phyloP scores from a whole-genome alignment of 2,888 invertebrate species.

The Drosophila nigricruria region DNA sequence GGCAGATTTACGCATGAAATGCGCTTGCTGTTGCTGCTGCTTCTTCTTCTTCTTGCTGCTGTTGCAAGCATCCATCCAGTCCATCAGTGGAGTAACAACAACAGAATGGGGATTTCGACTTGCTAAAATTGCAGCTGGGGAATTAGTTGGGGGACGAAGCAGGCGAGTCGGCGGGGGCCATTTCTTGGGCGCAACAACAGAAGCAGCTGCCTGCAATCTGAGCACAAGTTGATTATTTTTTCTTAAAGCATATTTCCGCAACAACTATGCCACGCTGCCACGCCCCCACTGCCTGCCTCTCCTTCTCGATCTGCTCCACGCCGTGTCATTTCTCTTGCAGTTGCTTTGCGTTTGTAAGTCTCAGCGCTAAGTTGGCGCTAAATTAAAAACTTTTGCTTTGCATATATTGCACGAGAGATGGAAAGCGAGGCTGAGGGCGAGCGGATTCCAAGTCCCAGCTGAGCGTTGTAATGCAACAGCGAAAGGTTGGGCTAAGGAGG shows the following conservation, averaged over 20 bases:
- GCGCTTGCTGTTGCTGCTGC: conserved; percentile 35
- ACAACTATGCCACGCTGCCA: conserved; percentile 19
- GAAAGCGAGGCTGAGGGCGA: background rate
- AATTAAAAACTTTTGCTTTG: conserved; percentile 80
- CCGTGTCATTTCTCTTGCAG: conserved; percentile 64
- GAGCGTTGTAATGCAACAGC: conserved; percentile 57
- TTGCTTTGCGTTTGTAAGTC: conserved; percentile 73
- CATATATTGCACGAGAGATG: conserved; percentile 68
- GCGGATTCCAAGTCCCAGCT: conserved; percentile 31
- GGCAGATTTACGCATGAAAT: conserved; percentile 60
- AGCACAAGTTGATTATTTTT: conserved; percentile 73
- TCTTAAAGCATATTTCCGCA: conserved; percentile 75
- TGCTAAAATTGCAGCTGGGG: conserved; percentile 33
- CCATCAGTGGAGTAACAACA: conserved; percentile 12
- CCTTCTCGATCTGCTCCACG: background rate
- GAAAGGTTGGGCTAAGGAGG: background rate
- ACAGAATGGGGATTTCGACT: background rate
- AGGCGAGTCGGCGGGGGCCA: conserved; percentile 28
- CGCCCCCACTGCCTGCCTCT: no score
- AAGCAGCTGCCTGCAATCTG: conserved; percentile 33
- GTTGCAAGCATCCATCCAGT: conserved; percentile 21
- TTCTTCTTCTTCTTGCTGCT: background rate
- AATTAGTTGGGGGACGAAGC: conserved; percentile 32
- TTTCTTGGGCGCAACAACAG: conserved; percentile 10
- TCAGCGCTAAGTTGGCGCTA: conserved; percentile 80